A percentile compares a stretch with the other conserved stretches of the same genome.
Conservation (phyloP, 2,113 vertebrate species). For the Brachirus orientalis region DNA sequence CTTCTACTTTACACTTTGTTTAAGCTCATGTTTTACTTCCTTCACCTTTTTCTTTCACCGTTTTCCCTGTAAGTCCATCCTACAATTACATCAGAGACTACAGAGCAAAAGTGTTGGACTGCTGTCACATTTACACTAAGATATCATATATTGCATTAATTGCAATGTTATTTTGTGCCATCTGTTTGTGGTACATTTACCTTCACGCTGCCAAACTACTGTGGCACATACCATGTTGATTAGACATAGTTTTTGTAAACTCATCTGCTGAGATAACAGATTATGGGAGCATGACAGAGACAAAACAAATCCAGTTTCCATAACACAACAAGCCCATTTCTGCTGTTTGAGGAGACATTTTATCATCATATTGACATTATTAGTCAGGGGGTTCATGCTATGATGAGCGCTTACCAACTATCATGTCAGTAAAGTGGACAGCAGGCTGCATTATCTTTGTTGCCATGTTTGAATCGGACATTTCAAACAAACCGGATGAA, state of each 20-base stretch:
- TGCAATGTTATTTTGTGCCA: background rate
- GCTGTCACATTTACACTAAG: background rate
- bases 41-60: background rate
- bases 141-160: background rate
- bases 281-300: conserved; percentile 21
- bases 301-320: conserved; percentile 31
- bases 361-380: conserved; percentile 7
- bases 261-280: conserved; percentile 29
- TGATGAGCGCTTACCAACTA: too few species aligned
- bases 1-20: background rate
- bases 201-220: background rate
- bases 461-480: too few species aligned
- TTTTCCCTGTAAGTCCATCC: background rate
- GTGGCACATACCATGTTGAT: background rate
- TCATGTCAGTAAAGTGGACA: too few species aligned
- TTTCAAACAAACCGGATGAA: conserved; percentile 2
- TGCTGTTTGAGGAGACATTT: conserved; percentile 9
- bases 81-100: background rate
- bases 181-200: conserved; percentile 1
- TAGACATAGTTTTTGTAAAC: background rate
- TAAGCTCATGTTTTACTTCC: background rate
- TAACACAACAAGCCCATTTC: conserved; percentile 1
- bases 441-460: too few species aligned
- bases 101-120: background rate
- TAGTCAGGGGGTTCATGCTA: too few species aligned